Evolutionary conservation across 2,888 invertebrate genomes (phyloP).

Genomic region (Zelleria hepariella): DNA sequence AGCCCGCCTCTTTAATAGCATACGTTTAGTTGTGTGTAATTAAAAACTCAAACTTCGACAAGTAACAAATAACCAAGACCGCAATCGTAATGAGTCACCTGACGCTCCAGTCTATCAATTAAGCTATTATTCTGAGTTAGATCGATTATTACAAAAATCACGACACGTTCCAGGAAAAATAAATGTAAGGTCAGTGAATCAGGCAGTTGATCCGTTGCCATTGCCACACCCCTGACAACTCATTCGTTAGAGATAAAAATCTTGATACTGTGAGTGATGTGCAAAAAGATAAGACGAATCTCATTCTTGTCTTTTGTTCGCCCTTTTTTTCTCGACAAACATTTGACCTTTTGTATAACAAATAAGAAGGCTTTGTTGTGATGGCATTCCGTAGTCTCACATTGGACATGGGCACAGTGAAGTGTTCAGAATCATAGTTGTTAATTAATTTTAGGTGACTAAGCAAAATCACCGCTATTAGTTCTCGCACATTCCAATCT

Average conservation of each 20-base stretch:
- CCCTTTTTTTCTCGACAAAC: not conserved
- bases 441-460: slow-evolving; percentile 67
- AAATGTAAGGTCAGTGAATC: slow-evolving; percentile 13
- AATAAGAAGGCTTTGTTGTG: not conserved
- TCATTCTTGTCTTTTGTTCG: not conserved
- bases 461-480: slow-evolving; percentile 31
- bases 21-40: slow-evolving; percentile 63
- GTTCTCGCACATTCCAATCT: slow-evolving; percentile 12
- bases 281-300: not conserved
- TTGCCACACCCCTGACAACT: slow-evolving; percentile 53
- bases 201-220: slow-evolving; percentile 39
- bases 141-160: slow-evolving; percentile 46
- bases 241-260: slow-evolving; percentile 48
- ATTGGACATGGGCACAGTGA: not conserved
- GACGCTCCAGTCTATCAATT: slow-evolving; percentile 39
- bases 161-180: slow-evolving; percentile 45
- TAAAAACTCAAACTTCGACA: slow-evolving; percentile 68
- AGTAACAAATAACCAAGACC: slow-evolving; percentile 46
- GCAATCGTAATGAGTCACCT: slow-evolving; percentile 43
- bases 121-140: slow-evolving; percentile 48
- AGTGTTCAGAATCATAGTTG: slow-evolving; percentile 19
- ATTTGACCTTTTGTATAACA: not conserved
- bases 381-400: not conserved
- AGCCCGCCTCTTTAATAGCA: slow-evolving; percentile 57
- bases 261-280: slow-evolving; percentile 31